Conservation (phyloP, 1,140 invertebrate species). For the Brachionus plicatilis region DNA sequence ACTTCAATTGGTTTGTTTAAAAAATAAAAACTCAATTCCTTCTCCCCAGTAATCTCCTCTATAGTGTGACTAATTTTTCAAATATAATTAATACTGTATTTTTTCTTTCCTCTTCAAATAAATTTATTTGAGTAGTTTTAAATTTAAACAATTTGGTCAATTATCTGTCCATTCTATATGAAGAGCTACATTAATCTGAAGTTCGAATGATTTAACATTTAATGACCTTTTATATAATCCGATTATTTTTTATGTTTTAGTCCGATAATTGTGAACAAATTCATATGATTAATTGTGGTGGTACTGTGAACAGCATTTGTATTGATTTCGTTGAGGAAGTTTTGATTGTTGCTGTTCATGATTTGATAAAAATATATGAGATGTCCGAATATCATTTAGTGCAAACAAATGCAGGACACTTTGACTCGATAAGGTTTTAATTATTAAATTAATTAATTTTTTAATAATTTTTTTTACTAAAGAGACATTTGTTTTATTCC, state of each 20-base stretch:
- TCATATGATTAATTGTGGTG: conserved; percentile 1
- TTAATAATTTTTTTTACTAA: neutral
- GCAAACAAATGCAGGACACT: conserved; percentile 53
- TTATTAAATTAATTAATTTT: neutral
- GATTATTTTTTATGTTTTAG: neutral
- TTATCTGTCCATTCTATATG: too few species aligned
- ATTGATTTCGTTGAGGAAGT: conserved; percentile 14
- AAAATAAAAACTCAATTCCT: too few species aligned
- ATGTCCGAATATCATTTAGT: conserved; percentile 49
- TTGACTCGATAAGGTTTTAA: conserved; percentile 47
- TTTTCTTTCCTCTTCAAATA: too few species aligned
- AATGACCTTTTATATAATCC: too few species aligned
- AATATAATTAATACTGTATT: too few species aligned
- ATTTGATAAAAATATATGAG: conserved; percentile 51
- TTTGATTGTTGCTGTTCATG: conserved; percentile 20
- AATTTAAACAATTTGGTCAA: too few species aligned
- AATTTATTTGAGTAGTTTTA: too few species aligned
- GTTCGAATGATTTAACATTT: too few species aligned
- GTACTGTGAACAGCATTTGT: conserved; percentile 30
- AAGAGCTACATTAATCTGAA: too few species aligned
- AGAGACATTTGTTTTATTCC: conserved; percentile 51
- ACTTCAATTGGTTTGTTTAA: too few species aligned
- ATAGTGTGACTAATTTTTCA: too few species aligned
- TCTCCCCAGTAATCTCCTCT: too few species aligned
- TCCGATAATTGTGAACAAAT: conserved; percentile 6